These are phyloP conservation scores for Ennomos fuscantarius DNA, from an alignment of 2,888 invertebrate genomes.

Conservation along the genomic window DNA sequence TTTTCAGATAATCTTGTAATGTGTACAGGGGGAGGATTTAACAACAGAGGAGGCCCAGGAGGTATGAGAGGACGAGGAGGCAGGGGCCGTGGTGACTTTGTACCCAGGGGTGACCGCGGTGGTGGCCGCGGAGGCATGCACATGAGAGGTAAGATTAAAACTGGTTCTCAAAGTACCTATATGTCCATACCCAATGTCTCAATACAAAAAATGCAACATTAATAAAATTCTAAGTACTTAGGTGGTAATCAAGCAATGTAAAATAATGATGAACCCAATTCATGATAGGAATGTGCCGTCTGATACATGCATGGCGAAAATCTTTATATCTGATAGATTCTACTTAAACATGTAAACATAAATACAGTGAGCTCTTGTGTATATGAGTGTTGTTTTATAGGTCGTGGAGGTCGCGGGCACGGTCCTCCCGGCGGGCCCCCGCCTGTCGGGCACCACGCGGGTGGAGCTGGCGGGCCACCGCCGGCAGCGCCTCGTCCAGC, in stretches of 20 bases:
- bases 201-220: neutral
- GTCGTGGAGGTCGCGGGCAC: constrained; percentile 64
- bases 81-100: constrained; percentile 75
- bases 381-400: constrained; percentile 7
- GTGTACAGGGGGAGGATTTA: constrained; percentile 68
- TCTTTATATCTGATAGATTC: constrained; percentile 55
- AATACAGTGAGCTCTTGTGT: neutral
- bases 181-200: neutral
- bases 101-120: constrained; percentile 69
- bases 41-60: constrained; percentile 73
- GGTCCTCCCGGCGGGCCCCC: constrained; percentile 39
- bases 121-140: constrained; percentile 74
- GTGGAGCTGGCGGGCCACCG: constrained; percentile 39
- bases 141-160: constrained; percentile 66
- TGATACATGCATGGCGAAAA: constrained; percentile 78
- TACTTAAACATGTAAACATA: neutral
- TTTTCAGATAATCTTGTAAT: constrained; percentile 28
- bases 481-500: constrained; percentile 51
- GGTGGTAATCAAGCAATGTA: no score
- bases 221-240: neutral
- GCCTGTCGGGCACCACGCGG: constrained; percentile 38
- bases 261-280: constrained; percentile 72
- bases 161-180: neutral
- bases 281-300: constrained; percentile 85
- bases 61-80: constrained; percentile 74